Evolutionary conservation across 1,140 invertebrate species (phyloP).

Genomic region (Archivesica marissinica): DNA sequence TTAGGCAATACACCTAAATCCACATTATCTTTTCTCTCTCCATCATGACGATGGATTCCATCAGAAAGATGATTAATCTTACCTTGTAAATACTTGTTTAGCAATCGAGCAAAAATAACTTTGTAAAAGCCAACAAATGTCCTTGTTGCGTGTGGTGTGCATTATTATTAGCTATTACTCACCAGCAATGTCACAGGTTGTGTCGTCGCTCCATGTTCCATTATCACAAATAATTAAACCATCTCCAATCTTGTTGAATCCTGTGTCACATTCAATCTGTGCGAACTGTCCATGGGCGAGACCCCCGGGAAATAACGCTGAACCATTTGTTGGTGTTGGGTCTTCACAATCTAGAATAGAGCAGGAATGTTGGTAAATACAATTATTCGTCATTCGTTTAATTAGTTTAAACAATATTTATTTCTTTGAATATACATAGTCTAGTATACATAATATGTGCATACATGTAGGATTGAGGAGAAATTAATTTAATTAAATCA

Average conservation of each 20-base stretch:
- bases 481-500: no score
- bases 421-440: neutral
- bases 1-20: no score
- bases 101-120: no score
- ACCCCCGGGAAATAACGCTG: neutral
- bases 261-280: neutral
- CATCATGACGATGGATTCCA: no score
- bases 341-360: neutral
- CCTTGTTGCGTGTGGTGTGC: no score
- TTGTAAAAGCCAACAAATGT: no score
- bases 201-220: conserved; percentile 14
- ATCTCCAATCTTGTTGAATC: neutral
- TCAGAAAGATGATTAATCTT: no score
- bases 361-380: neutral
- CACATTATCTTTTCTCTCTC: no score
- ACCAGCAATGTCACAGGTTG: conserved; percentile 18
- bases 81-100: no score
- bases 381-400: neutral
- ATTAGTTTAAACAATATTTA: neutral
- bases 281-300: neutral
- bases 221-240: neutral
- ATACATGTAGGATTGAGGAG: no score
- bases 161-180: no score
- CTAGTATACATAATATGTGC: neutral
- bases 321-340: neutral